phyloP scores from a whole-genome alignment of 2,797 vertebrate genomes.

The Macropus fuliginosus region DNA sequence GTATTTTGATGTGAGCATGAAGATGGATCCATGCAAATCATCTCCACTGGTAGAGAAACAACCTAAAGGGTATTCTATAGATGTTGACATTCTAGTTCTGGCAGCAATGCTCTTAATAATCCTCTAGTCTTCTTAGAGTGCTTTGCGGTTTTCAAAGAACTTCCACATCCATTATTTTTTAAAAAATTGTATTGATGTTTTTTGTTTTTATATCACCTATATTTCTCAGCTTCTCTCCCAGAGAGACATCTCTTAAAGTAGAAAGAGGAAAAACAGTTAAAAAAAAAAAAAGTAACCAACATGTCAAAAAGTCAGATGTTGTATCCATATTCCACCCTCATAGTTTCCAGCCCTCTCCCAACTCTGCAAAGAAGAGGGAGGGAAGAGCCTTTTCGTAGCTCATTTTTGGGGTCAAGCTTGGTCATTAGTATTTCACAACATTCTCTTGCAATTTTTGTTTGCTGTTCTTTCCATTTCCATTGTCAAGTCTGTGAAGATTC shows the following conservation, averaged over 20 bases:
- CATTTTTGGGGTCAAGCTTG: neutral
- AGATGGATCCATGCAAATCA: neutral
- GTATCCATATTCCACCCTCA: neutral
- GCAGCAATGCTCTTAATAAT: neutral
- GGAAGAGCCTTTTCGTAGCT: neutral
- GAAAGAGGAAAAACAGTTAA: neutral
- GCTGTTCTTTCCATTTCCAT: neutral
- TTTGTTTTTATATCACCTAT: neutral
- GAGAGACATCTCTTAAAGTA: neutral
- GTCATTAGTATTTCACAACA: neutral
- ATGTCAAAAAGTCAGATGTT: neutral
- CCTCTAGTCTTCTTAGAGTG: neutral
- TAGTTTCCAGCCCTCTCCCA: neutral
- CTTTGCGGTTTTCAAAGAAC: neutral
- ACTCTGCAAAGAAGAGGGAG: neutral
- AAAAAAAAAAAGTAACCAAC: neutral
- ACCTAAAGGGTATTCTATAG: neutral
- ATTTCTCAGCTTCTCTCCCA: neutral
- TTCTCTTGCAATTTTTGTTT: neutral
- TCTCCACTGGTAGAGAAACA: neutral
- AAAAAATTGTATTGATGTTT: neutral
- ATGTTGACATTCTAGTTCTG: neutral
- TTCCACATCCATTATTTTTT: neutral
- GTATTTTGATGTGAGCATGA: neutral
- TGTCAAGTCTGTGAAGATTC: neutral